Percentiles rank a stretch among this genome's conserved stretches.
These are phyloP conservation scores for Drosophila borborema DNA, from an alignment of 2,888 invertebrate genomes.

Conservation along the genomic window DNA sequence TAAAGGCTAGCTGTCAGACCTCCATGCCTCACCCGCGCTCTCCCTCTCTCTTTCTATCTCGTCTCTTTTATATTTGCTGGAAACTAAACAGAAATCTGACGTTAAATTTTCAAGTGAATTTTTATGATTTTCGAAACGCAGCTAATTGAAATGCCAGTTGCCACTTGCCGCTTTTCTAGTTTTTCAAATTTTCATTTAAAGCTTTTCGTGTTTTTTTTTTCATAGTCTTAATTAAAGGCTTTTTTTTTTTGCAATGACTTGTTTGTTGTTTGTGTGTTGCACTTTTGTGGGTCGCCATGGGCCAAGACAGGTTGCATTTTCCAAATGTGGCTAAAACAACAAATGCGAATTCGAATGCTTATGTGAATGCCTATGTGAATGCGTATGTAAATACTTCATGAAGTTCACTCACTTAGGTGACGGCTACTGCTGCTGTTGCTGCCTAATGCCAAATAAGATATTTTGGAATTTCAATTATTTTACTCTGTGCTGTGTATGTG, in stretches of 20 bases:
- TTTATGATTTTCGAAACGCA: slow-evolving; percentile 54
- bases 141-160: slow-evolving; percentile 79
- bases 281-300: slow-evolving; percentile 75
- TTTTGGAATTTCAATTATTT: slow-evolving; percentile 74
- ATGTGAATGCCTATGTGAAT: slow-evolving; percentile 12
- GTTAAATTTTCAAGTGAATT: slow-evolving; percentile 58
- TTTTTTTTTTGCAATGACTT: slow-evolving; percentile 58
- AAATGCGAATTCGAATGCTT: slow-evolving; percentile 26
- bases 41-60: not conserved
- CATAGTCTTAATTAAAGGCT: slow-evolving; percentile 68
- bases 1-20: slow-evolving; percentile 20
- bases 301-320: slow-evolving; percentile 74
- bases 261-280: slow-evolving; percentile 30
- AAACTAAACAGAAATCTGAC: slow-evolving; percentile 59
- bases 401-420: slow-evolving; percentile 47
- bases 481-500: slow-evolving; percentile 8
- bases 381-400: slow-evolving; percentile 23
- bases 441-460: slow-evolving; percentile 69
- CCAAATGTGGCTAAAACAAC: slow-evolving; percentile 55
- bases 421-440: slow-evolving; percentile 3
- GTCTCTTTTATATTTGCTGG: not conserved
- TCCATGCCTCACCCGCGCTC: not conserved
- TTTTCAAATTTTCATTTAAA: slow-evolving; percentile 27
- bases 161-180: slow-evolving; percentile 26
- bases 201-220: slow-evolving; percentile 6